These are phyloP conservation scores for Pristionchus entomophagus DNA, from an alignment of 2,888 invertebrate species.

Conservation along the genomic window DNA sequence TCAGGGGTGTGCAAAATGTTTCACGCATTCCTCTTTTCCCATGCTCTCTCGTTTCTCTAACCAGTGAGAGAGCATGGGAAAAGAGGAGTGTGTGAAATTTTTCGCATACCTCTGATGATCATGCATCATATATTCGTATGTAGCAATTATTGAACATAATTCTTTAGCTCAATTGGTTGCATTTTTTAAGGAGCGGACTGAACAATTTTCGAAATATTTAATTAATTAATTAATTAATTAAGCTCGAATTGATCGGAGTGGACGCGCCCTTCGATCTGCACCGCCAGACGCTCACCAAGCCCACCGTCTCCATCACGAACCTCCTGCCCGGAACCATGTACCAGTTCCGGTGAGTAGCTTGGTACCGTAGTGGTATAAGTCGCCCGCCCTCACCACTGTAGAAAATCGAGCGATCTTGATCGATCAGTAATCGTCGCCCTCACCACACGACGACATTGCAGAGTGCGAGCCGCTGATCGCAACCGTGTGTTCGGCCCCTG, in stretches of 20 bases:
- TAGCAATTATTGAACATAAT: neutral
- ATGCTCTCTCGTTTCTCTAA: too few species aligned
- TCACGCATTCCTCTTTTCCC: too few species aligned
- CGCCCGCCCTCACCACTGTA: neutral
- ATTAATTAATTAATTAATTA: too few species aligned
- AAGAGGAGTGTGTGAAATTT: too few species aligned
- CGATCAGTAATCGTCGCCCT: neutral
- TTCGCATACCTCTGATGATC: too few species aligned
- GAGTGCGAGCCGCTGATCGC: slow-evolving; percentile 72
- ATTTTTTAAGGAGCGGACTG: too few species aligned
- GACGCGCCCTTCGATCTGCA: slow-evolving; percentile 73
- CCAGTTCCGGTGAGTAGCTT: slow-evolving; percentile 58
- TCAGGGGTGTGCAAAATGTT: too few species aligned
- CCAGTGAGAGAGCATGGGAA: too few species aligned
- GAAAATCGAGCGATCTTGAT: neutral
- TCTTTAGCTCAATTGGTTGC: neutral
- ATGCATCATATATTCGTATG: too few species aligned
- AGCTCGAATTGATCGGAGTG: slow-evolving; percentile 71
- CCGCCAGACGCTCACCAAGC: slow-evolving; percentile 73
- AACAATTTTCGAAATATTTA: too few species aligned
- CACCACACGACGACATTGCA: slow-evolving; percentile 17
- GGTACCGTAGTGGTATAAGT: neutral
- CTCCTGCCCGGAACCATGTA: slow-evolving; percentile 75
- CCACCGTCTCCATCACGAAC: slow-evolving; percentile 73
- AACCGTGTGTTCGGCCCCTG: slow-evolving; percentile 72